Conservation (phyloP, 2,888 invertebrate genomes). For the Calliscelio sp. region DNA sequence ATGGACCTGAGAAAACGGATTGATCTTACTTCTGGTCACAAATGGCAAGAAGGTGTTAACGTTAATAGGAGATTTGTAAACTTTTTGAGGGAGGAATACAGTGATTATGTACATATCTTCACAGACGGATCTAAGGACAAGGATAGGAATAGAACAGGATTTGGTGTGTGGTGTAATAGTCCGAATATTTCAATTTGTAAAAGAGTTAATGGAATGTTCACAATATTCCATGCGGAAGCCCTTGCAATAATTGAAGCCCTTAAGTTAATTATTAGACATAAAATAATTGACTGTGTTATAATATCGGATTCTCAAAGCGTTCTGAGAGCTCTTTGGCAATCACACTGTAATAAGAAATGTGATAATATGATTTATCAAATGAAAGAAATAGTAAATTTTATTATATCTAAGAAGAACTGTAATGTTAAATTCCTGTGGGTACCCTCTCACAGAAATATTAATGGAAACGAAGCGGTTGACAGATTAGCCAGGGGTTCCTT, state of each 20-base stretch:
- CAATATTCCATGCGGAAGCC: background rate
- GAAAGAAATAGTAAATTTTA: background rate
- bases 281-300: background rate
- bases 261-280: background rate
- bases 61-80: background rate
- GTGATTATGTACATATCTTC: background rate
- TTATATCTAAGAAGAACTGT: background rate
- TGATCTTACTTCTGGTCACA: background rate
- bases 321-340: background rate
- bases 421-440: slow-evolving; percentile 7
- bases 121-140: slow-evolving; percentile 1
- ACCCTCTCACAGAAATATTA: slow-evolving; percentile 11
- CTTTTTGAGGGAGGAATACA: background rate
- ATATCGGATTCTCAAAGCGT: slow-evolving; percentile 10
- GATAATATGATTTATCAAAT: slow-evolving; percentile 13
- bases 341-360: slow-evolving; percentile 3
- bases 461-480: no score
- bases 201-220: background rate
- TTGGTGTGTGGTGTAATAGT: background rate
- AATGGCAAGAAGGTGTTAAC: slow-evolving; percentile 7
- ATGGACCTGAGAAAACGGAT: background rate
- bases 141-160: background rate
- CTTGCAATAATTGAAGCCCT: background rate
- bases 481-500: no score
- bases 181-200: background rate